Evolutionary conservation across 2,888 invertebrate species (phyloP).

Genomic region (Rhyacophila evoluta): DNA sequence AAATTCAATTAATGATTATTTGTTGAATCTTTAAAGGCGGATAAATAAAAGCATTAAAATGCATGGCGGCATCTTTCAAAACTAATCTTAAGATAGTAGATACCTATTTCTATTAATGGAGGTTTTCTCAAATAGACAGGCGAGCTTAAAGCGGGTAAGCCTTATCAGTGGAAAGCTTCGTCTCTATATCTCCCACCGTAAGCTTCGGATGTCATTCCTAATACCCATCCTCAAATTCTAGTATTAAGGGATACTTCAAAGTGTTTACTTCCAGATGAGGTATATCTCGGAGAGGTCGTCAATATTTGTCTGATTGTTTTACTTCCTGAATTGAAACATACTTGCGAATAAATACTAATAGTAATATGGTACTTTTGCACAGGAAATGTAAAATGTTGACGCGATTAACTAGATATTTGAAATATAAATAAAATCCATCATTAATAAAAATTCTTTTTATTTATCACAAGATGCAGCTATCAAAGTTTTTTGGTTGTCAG

Average conservation of each 20-base stretch:
- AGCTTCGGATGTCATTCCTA: constrained; percentile 16
- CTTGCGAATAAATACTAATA: too few species aligned
- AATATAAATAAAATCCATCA: too few species aligned
- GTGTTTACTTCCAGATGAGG: constrained; percentile 19
- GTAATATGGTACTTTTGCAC: too few species aligned
- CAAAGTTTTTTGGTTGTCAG: too few species aligned
- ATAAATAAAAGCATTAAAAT: neutral
- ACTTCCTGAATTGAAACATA: too few species aligned
- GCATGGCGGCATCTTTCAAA: neutral
- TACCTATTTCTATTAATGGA: constrained; percentile 22
- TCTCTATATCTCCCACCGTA: constrained; percentile 22
- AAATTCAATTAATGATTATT: too few species aligned
- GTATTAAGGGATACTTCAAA: constrained; percentile 43
- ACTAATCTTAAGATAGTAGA: neutral
- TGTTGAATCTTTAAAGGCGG: too few species aligned
- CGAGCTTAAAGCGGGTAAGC: constrained; percentile 13
- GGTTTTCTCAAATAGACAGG: constrained; percentile 22
- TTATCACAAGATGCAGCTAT: too few species aligned
- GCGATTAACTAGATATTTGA: too few species aligned
- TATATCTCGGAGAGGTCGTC: neutral
- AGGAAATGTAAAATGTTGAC: too few species aligned
- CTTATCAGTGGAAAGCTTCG: constrained; percentile 19
- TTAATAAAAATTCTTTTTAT: too few species aligned
- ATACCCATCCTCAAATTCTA: constrained; percentile 49
- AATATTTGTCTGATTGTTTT: neutral